phyloP scores from a whole-genome alignment of 2,113 vertebrate genomes.

The Cepphus grylle region DNA sequence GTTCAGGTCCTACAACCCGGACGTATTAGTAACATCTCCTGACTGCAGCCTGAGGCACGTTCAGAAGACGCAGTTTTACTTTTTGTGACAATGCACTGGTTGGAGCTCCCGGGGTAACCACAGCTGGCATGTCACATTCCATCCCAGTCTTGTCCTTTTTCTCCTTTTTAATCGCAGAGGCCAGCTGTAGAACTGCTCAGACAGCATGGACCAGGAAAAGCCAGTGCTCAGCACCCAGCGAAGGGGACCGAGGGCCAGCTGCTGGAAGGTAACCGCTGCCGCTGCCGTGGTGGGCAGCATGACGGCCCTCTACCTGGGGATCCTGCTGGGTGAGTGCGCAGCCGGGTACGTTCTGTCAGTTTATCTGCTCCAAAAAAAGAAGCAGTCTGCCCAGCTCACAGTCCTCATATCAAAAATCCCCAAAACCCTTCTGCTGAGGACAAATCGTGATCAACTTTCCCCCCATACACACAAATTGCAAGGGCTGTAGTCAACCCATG shows the following conservation, averaged over 20 bases:
- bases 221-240: neutral
- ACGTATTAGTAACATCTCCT: neutral
- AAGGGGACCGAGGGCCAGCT: neutral
- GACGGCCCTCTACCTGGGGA: conserved; percentile 37
- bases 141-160: neutral
- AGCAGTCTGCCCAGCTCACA: neutral
- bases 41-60: neutral
- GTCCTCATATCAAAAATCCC: neutral
- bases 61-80: neutral
- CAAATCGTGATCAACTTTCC: neutral
- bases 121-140: neutral
- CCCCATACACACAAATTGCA: neutral
- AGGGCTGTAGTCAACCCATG: neutral
- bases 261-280: neutral
- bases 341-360: accelerated
- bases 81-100: neutral
- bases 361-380: neutral
- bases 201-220: conserved; percentile 60
- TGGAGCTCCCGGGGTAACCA: neutral
- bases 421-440: neutral
- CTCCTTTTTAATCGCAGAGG: neutral
- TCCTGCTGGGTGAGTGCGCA: conserved; percentile 72
- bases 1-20: neutral
- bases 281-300: neutral
- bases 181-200: neutral